Evolutionary conservation across 2,113 vertebrate species (phyloP).

Genomic region (Ptilorrhoa leucosticta): DNA sequence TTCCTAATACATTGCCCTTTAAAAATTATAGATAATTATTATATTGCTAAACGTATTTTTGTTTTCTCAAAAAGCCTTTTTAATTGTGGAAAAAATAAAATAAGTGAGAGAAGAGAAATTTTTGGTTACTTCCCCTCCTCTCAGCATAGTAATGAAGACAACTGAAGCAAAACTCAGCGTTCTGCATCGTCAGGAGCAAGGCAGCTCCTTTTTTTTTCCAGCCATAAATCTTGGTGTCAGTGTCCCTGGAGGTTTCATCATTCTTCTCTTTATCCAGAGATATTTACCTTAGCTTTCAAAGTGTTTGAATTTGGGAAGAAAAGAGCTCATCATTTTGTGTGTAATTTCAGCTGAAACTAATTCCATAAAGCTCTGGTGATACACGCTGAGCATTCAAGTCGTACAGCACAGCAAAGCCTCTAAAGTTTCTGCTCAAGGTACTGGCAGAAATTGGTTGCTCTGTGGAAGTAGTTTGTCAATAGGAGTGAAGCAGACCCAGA

Average conservation of each 20-base stretch:
- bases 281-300: constrained; percentile 1
- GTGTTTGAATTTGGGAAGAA: neutral
- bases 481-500: neutral
- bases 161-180: neutral
- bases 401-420: neutral
- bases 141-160: neutral
- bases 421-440: neutral
- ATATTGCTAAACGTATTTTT: neutral
- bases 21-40: neutral
- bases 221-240: neutral
- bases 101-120: neutral
- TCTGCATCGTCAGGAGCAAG: neutral
- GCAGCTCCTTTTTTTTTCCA: neutral
- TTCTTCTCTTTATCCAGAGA: neutral
- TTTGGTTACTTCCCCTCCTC: neutral
- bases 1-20: neutral
- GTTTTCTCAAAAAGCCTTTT: neutral
- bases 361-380: neutral
- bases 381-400: neutral
- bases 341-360: constrained; percentile 3
- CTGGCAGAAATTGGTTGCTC: neutral
- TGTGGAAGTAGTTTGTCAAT: neutral
- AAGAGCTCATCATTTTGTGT: neutral
- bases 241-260: neutral
- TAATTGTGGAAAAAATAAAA: neutral